Conservation (phyloP, 2,888 invertebrate genomes). For the Molorchus minor region DNA sequence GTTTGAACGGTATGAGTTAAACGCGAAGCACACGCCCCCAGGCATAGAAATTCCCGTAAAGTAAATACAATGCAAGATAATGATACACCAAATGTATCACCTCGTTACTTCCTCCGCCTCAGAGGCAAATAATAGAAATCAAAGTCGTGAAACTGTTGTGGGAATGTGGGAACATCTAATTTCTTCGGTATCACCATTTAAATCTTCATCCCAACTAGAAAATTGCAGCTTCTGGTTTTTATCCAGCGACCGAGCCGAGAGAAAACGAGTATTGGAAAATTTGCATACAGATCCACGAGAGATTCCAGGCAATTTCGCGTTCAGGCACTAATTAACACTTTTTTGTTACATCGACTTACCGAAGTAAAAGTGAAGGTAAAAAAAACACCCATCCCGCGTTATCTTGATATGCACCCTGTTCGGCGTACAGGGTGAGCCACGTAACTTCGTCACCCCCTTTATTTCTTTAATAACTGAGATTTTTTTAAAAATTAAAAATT, state of each 20-base stretch:
- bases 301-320: slow-evolving; percentile 15
- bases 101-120: slow-evolving; percentile 32
- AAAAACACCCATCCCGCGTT: not conserved
- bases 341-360: not conserved
- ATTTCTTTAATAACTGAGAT: too few relatives aligned
- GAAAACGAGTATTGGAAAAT: slow-evolving; percentile 15
- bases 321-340: slow-evolving; percentile 17
- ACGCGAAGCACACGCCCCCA: not conserved
- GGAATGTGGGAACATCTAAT: slow-evolving; percentile 37
- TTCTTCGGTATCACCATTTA: slow-evolving; percentile 38
- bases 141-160: slow-evolving; percentile 33
- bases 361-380: slow-evolving; percentile 17
- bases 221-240: slow-evolving; percentile 44
- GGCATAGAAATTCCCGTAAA: not conserved
- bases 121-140: slow-evolving; percentile 32
- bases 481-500: too few relatives aligned
- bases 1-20: not conserved
- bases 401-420: too few relatives aligned
- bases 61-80: slow-evolving; percentile 19
- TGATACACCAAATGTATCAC: slow-evolving; percentile 27
- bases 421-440: too few relatives aligned
- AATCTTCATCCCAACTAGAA: slow-evolving; percentile 37
- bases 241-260: slow-evolving; percentile 9
- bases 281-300: slow-evolving; percentile 25
- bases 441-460: too few relatives aligned